Conservation (phyloP, 2,113 vertebrate species). For the Montifringilla adamsi region DNA sequence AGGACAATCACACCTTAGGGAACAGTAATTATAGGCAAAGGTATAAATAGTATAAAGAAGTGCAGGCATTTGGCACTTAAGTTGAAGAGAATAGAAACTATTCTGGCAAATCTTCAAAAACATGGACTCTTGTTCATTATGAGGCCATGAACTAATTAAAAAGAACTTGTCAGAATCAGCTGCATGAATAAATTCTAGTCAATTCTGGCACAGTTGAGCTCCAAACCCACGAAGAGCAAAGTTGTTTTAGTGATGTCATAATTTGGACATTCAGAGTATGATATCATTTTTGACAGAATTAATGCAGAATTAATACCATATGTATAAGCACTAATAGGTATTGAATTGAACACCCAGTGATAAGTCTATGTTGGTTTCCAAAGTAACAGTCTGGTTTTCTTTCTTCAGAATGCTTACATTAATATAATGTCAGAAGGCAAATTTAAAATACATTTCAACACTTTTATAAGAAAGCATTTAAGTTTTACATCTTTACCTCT, state of each 20-base stretch:
- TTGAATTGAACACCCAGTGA: constrained; percentile 71
- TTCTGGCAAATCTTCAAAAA: constrained; percentile 78
- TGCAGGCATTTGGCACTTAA: constrained; percentile 77
- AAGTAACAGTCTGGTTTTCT: constrained; percentile 53
- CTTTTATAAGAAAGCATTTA: constrained; percentile 31
- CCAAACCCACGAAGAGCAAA: constrained; percentile 72
- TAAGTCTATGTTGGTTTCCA: constrained; percentile 67
- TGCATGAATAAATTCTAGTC: constrained; percentile 73
- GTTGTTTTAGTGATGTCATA: constrained; percentile 85
- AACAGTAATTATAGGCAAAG: constrained; percentile 85
- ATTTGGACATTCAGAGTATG: constrained; percentile 77
- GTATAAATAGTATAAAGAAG: constrained; percentile 84
- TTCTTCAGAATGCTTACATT: constrained; percentile 19
- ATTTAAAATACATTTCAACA: constrained; percentile 47
- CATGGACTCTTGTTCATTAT: constrained; percentile 70
- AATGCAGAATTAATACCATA: constrained; percentile 82
- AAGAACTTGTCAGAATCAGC: constrained; percentile 73
- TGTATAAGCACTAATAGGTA: constrained; percentile 79
- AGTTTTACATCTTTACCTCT: neutral
- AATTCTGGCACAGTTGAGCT: constrained; percentile 68
- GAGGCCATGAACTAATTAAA: constrained; percentile 81
- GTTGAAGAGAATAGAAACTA: constrained; percentile 78
- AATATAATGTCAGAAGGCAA: constrained; percentile 50
- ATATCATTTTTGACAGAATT: constrained; percentile 84
- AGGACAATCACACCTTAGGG: constrained; percentile 86